Evolutionary conservation across 2,113 vertebrate species (phyloP).

Genomic region (Saguinus midas): DNA sequence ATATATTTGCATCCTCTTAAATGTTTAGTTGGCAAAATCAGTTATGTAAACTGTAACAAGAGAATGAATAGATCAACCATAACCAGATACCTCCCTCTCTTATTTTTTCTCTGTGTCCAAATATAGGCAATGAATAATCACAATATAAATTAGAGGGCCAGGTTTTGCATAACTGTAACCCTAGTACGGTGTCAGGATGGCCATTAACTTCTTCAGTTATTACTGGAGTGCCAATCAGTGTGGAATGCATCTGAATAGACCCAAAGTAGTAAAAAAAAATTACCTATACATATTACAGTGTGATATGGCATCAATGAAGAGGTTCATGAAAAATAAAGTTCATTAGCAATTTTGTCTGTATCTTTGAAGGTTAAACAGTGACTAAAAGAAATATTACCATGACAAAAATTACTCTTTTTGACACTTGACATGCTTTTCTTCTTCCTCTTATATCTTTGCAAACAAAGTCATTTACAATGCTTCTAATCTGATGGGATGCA

Average conservation of each 20-base stretch:
- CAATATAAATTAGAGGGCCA: neutral
- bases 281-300: neutral
- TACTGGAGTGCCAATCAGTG: neutral
- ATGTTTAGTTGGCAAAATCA: neutral
- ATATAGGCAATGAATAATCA: neutral
- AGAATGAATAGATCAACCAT: neutral
- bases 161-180: neutral
- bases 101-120: neutral
- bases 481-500: slow-evolving; percentile 1
- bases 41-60: neutral
- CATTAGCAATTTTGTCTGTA: neutral
- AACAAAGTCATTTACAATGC: neutral
- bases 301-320: neutral
- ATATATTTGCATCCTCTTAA: slow-evolving; percentile 20
- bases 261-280: neutral
- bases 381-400: neutral
- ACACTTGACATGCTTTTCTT: neutral
- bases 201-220: neutral
- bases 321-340: neutral
- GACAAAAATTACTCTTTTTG: neutral
- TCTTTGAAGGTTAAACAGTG: neutral
- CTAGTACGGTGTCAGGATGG: neutral
- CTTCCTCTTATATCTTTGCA: neutral
- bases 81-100: neutral
- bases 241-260: neutral